phyloP scores from a whole-genome alignment of 1,140 invertebrate species.

The Zophobas atratus region DNA sequence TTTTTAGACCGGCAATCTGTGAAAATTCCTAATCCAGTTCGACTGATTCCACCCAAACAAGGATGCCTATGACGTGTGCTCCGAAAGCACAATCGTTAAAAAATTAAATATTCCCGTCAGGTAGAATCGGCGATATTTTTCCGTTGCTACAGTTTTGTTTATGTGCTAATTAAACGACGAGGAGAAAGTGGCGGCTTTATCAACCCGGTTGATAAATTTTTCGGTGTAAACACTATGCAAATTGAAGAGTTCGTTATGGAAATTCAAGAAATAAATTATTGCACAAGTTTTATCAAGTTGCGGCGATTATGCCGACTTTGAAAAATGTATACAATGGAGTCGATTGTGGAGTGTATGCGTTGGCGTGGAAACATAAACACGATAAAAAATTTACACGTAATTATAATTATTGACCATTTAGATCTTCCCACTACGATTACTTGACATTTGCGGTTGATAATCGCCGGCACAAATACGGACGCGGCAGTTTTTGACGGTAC shows the following conservation, averaged over 20 bases:
- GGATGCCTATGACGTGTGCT: too few species aligned
- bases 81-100: too few species aligned
- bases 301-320: background rate
- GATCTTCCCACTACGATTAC: too few species aligned
- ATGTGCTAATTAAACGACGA: too few species aligned
- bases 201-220: too few species aligned
- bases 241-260: background rate
- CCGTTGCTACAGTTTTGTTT: background rate
- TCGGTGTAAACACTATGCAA: background rate
- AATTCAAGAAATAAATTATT: background rate
- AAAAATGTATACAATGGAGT: background rate
- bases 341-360: background rate
- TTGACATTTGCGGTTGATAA: too few species aligned
- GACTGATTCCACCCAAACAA: too few species aligned
- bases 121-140: background rate
- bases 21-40: too few species aligned
- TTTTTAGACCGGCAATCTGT: too few species aligned
- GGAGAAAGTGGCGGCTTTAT: too few species aligned
- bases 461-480: too few species aligned
- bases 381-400: background rate
- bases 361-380: background rate
- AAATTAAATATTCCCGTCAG: background rate
- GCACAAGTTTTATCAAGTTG: background rate
- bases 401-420: background rate
- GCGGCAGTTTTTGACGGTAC: too few species aligned